Conservation (phyloP, 2,888 invertebrate genomes). For the Chymomyza fuscimana region DNA sequence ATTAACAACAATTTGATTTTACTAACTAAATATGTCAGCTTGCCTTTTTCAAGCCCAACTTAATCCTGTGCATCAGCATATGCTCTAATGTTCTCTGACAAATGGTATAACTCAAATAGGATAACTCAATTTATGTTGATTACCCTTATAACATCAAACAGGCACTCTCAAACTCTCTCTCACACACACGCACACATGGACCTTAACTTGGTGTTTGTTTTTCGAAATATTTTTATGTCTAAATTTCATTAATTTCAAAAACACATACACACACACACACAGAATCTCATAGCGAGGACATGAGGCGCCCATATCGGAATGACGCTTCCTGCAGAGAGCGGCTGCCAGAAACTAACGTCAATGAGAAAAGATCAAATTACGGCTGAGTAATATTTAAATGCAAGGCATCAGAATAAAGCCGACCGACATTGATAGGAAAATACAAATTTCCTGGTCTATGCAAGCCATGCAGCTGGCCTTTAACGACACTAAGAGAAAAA, state of each 20-base stretch:
- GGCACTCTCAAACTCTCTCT: background rate
- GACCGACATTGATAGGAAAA: constrained; percentile 2
- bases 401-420: constrained; percentile 10
- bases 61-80: constrained; percentile 36
- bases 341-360: constrained; percentile 28
- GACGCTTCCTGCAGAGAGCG: constrained; percentile 52
- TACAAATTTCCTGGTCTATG: constrained; percentile 18
- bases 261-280: constrained; percentile 36
- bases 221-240: constrained; percentile 58
- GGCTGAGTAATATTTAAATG: constrained; percentile 59
- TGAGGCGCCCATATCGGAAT: constrained; percentile 61
- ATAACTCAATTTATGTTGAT: constrained; percentile 68
- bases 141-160: constrained; percentile 61
- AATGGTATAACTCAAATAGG: constrained; percentile 15
- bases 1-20: constrained; percentile 10
- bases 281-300: background rate
- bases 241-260: constrained; percentile 72
- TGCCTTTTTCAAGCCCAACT: constrained; percentile 12
- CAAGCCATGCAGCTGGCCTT: constrained; percentile 46
- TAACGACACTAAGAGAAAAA: constrained; percentile 3
- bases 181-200: background rate
- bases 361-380: constrained; percentile 60
- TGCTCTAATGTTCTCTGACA: constrained; percentile 51
- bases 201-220: constrained; percentile 38
- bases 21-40: constrained; percentile 21